Conservation (phyloP, 2,113 vertebrate genomes). For the Leptocoma aspasia region DNA sequence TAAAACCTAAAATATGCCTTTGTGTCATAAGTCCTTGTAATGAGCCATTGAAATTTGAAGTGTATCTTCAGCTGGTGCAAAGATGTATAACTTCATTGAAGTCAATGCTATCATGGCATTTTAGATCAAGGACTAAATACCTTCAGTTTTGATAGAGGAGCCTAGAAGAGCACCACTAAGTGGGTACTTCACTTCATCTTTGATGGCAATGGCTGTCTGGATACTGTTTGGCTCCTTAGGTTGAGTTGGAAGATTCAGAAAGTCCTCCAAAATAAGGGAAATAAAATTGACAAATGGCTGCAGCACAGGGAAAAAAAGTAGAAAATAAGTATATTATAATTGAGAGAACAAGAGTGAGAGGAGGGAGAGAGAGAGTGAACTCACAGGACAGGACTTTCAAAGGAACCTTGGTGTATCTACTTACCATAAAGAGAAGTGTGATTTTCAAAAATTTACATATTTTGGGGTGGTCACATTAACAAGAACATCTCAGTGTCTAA, state of each 20-base stretch:
- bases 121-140: not conserved
- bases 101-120: not conserved
- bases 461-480: not conserved
- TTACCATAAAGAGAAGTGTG: not conserved
- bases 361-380: rapidly evolving
- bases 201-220: not conserved
- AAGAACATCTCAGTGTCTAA: not conserved
- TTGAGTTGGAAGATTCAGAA: not conserved
- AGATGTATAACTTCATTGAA: not conserved
- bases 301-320: not conserved
- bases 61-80: not conserved
- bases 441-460: not conserved
- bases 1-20: not conserved
- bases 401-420: not conserved
- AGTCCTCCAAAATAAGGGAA: not conserved
- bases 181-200: not conserved
- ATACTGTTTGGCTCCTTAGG: not conserved
- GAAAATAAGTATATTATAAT: not conserved
- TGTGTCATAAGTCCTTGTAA: not conserved
- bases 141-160: not conserved
- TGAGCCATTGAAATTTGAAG: not conserved
- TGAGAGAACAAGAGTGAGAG: not conserved
- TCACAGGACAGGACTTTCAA: not conserved
- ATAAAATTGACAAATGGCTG: not conserved
- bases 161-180: not conserved